Evolutionary conservation across 2,797 vertebrate genomes (phyloP).

Genomic region (Anguilla pacifica): DNA sequence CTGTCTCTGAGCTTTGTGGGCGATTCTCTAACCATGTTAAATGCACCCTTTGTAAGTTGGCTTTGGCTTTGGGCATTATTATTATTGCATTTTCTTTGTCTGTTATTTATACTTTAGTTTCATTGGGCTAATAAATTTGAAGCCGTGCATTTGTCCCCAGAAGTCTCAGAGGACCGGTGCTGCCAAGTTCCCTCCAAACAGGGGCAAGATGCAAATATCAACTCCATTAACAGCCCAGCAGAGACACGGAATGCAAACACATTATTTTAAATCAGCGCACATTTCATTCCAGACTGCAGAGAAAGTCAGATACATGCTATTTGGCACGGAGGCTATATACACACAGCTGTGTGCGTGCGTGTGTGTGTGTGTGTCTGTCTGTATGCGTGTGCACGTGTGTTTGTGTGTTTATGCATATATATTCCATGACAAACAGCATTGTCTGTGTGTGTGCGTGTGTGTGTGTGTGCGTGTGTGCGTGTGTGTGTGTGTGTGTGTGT

Average conservation of each 20-base stretch:
- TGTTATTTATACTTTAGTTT: background rate
- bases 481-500: background rate
- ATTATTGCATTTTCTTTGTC: background rate
- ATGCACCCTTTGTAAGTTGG: no score
- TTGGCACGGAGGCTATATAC: background rate
- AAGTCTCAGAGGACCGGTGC: slow-evolving; percentile 24
- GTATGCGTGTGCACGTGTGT: background rate
- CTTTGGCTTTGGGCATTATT: background rate
- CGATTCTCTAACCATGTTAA: background rate
- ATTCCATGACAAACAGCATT: background rate
- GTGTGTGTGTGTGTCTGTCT: background rate
- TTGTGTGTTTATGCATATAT: background rate
- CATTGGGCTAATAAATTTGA: slow-evolving; percentile 4
- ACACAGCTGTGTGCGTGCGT: background rate
- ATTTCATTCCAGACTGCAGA: background rate
- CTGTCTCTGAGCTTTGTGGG: background rate
- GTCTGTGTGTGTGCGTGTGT: background rate
- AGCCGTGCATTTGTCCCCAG: background rate
- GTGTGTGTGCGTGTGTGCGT: background rate
- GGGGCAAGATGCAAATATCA: background rate
- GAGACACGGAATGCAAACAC: slow-evolving; percentile 47
- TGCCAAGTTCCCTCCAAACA: background rate
- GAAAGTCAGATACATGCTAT: background rate
- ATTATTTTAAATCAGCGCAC: slow-evolving; percentile 10
- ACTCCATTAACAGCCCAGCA: slow-evolving; percentile 34